A percentile compares a stretch with the other conserved stretches of the same genome.
phyloP scores from a whole-genome alignment of 2,888 invertebrate species.

The Antheraea assamensis region DNA sequence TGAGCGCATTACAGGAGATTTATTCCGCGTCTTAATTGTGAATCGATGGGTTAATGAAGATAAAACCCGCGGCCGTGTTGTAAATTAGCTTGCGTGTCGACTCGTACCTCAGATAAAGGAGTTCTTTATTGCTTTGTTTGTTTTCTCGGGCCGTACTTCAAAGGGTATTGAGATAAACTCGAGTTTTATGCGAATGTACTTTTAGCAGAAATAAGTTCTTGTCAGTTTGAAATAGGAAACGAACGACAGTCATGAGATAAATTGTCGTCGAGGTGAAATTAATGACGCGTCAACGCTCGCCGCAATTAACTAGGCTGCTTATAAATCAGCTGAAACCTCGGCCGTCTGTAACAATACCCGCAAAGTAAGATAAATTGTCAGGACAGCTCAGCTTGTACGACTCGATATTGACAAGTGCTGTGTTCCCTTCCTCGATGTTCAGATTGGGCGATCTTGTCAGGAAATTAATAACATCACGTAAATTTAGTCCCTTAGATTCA shows the following conservation, averaged over 20 bases:
- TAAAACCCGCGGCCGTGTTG: conserved; percentile 81
- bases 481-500: conserved; percentile 24
- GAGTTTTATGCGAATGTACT: conserved; percentile 73
- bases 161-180: conserved; percentile 76
- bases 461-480: conserved; percentile 35
- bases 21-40: conserved; percentile 82
- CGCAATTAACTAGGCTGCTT: conserved; percentile 74
- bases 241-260: conserved; percentile 56
- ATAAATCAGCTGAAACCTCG: conserved; percentile 75
- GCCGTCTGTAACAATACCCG: conserved; percentile 71
- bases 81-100: conserved; percentile 83
- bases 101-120: conserved; percentile 80
- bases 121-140: conserved; percentile 82
- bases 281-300: conserved; percentile 65
- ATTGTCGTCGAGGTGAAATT: conserved; percentile 62
- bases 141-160: conserved; percentile 80
- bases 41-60: conserved; percentile 83
- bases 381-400: conserved; percentile 71
- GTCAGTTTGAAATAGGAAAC: conserved; percentile 52
- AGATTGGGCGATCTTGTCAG: conserved; percentile 41
- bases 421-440: conserved; percentile 55
- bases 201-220: conserved; percentile 40
- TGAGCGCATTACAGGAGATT: conserved; percentile 81
- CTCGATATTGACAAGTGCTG: conserved; percentile 71
- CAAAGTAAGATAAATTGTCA: conserved; percentile 79